Percentiles rank a stretch among this genome's conserved stretches.
phyloP scores from a whole-genome alignment of 2,888 invertebrate species.

The Spisula subtruncata region DNA sequence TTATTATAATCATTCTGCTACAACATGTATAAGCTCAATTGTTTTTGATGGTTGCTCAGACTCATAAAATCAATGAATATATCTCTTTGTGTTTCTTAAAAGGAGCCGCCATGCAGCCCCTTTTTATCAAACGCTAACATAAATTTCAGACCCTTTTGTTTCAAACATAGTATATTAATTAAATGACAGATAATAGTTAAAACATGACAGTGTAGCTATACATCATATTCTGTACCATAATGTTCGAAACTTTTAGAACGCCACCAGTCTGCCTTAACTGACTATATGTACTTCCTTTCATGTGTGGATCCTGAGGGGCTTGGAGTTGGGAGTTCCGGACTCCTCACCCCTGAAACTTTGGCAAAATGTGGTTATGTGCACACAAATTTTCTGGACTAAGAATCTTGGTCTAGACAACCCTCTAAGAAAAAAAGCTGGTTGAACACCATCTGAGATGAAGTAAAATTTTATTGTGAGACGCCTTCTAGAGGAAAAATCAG shows the following conservation, averaged over 20 bases:
- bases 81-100: not conserved
- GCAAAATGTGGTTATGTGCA: no score
- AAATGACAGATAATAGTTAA: not conserved
- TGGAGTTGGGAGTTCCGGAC: no score
- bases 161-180: not conserved
- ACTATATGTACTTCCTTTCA: no score
- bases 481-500: no score
- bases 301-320: no score
- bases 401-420: no score
- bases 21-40: constrained; percentile 20
- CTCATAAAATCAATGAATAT: constrained; percentile 18
- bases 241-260: not conserved
- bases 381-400: no score
- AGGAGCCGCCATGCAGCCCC: not conserved
- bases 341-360: no score
- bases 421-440: no score
- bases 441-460: no score
- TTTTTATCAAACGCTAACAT: not conserved
- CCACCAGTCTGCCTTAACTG: not conserved
- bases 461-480: no score
- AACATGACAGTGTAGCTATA: not conserved
- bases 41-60: constrained; percentile 9
- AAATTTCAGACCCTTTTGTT: not conserved
- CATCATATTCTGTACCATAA: not conserved
- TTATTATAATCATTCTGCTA: not conserved